Conservation (phyloP, 2,888 invertebrate species). For the Hermodice carunculata region DNA sequence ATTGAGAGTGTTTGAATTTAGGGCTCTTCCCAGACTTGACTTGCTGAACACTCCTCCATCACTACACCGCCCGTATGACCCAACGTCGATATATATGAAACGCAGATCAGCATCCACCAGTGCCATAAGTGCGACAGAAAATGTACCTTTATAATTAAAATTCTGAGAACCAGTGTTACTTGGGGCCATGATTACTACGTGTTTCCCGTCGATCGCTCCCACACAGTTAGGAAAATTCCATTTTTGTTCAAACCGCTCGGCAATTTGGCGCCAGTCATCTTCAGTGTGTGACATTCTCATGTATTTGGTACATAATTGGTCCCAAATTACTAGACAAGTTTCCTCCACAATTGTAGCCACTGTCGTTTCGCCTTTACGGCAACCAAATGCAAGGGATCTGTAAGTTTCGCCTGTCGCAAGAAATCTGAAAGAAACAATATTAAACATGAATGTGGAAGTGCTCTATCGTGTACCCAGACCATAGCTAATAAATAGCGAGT, state of each 20-base stretch:
- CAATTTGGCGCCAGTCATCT: constrained; percentile 19
- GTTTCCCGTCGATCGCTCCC: constrained; percentile 58
- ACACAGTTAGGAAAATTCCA: constrained; percentile 61
- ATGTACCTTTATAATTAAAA: constrained; percentile 56
- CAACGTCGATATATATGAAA: constrained; percentile 10
- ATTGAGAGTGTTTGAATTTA: not conserved
- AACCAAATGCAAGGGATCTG: constrained; percentile 4
- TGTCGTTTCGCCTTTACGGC: not conserved
- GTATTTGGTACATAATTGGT: not conserved
- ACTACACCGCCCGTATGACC: constrained; percentile 7
- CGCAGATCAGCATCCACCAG: constrained; percentile 1
- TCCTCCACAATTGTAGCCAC: constrained; percentile 5
- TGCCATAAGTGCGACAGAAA: constrained; percentile 33
- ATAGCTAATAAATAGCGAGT: no score
- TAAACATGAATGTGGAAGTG: not conserved
- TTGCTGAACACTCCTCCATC: constrained; percentile 12
- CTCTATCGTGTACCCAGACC: no score
- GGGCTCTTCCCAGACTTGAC: not conserved
- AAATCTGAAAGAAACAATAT: constrained; percentile 3
- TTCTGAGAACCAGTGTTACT: constrained; percentile 45
- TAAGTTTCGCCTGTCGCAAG: constrained; percentile 18
- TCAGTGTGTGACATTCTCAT: not conserved
- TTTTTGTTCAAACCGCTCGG: constrained; percentile 35
- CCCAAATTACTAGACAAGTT: constrained; percentile 1
- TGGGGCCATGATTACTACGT: constrained; percentile 50